These are phyloP conservation scores for Phrynosoma platyrhinos DNA, from an alignment of 2,113 vertebrate species.

Conservation along the genomic window DNA sequence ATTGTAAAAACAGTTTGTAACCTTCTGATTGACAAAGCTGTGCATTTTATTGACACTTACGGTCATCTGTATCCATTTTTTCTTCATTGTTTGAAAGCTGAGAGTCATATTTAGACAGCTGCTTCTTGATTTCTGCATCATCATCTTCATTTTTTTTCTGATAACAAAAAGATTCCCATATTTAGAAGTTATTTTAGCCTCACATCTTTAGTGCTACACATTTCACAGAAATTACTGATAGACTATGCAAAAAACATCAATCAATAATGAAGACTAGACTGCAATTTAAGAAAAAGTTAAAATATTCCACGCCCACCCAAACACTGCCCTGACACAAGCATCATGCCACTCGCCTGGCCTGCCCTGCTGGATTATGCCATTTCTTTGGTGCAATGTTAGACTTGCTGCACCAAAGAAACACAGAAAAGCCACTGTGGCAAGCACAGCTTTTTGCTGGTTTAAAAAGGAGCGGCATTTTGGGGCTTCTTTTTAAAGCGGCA, in stretches of 20 bases:
- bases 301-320: background rate
- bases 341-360: too few relatives aligned
- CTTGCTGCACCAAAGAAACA: too few relatives aligned
- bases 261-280: too few relatives aligned
- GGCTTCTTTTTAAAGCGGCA: too few relatives aligned
- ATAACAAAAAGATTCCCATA: constrained; percentile 65
- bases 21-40: constrained; percentile 7
- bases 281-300: background rate
- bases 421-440: too few relatives aligned
- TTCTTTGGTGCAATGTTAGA: too few relatives aligned
- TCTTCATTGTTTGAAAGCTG: constrained; percentile 85
- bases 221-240: too few relatives aligned
- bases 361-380: too few relatives aligned
- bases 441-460: too few relatives aligned
- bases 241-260: too few relatives aligned
- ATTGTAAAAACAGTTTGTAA: background rate
- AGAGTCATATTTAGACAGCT: constrained; percentile 73
- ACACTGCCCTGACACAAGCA: too few relatives aligned
- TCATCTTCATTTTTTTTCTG: constrained; percentile 91
- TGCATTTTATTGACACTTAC: constrained; percentile 76
- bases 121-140: constrained; percentile 85
- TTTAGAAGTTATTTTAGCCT: constrained; percentile 25
- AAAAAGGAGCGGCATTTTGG: too few relatives aligned
- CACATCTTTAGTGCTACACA: background rate
- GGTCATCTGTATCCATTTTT: constrained; percentile 84